Base-by-base conservation (phyloP, 2,888 invertebrate genomes). In the Latheticus oryzae region DNA sequence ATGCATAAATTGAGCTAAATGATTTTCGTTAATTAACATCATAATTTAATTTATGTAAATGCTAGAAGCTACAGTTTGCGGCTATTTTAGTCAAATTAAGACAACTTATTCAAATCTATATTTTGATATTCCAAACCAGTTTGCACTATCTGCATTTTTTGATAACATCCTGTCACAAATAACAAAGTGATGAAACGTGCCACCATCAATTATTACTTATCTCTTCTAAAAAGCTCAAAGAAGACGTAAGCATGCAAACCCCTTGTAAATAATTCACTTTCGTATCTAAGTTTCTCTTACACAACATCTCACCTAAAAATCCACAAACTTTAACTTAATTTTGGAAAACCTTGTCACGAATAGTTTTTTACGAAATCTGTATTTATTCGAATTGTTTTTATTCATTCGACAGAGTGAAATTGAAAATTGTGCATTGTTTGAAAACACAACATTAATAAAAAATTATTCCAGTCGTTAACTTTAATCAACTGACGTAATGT, bases 171-270 rank as follows among this genome's bases (percentile, higher is more conserved):
- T 24, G 40, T 40, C 40, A 40, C 40, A 13, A 11, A 40, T 40
- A 26, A 40, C 12, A 15, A 24, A 40, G 40, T 12, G 24, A 13
- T 19, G 19, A 15, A 26, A 40, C 40, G 40, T 40, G 40, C 23
- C 40, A 15, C 26, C 40, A 40, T 40, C 40, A 40, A 40, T 40
- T 40, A 40, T 40, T 40, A 40, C 40, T 40, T 40, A 40, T 40
- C 40, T 40, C 9, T 24, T n/a, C 24, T n/a, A 24, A 9, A 12
- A 9, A 28, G 12, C 11, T 7, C 15, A 15, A 24, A 15, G 23
- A 40, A 24, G 40, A 24, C 26, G 40, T 40, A 40, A 40, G 26
- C 40, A n/a, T 37, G 19, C n/a, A n/a, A n/a, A n/a, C n/a, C n/a
- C 11, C 24, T 40, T n/a, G 7, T 43, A 43, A 43, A 43, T 28